phyloP scores from a whole-genome alignment of 2,113 vertebrate genomes.

The Planiliza haematocheilus region DNA sequence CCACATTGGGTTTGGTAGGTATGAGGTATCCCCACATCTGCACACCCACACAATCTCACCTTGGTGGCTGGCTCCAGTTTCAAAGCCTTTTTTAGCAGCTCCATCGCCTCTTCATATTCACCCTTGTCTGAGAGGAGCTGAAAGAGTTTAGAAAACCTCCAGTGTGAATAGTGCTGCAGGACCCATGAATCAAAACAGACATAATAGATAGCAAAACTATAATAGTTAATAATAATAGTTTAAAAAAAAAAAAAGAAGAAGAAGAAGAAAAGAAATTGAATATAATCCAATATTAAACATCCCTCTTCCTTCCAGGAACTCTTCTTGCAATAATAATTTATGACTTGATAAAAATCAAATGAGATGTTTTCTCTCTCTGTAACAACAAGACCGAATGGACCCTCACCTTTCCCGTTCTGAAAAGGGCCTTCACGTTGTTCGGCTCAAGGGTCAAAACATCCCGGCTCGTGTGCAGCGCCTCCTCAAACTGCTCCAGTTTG shows the following conservation, averaged over 20 bases:
- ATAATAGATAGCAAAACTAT: conserved; percentile 8
- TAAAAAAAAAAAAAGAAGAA: no score
- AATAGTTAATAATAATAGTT: no score
- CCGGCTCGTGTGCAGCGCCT: conserved; percentile 83
- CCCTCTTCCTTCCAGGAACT: conserved; percentile 5
- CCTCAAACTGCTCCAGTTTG: conserved; percentile 82
- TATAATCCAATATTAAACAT: conserved; percentile 13
- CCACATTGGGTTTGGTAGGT: no score
- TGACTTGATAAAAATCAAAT: conserved; percentile 1
- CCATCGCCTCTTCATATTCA: conserved; percentile 85
- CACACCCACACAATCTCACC: conserved; percentile 75
- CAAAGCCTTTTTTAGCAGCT: conserved; percentile 85
- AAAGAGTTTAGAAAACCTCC: conserved; percentile 43
- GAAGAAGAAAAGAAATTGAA: no score
- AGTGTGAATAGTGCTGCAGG: conserved; percentile 16
- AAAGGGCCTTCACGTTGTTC: conserved; percentile 86
- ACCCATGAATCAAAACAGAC: conserved; percentile 32
- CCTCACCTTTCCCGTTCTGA: conserved; percentile 85
- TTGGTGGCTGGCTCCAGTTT: conserved; percentile 89
- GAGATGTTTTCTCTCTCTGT: conserved; percentile 7
- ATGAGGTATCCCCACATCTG: background rate
- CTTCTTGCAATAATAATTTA: conserved; percentile 11
- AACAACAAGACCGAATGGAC: background rate
- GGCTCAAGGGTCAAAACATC: conserved; percentile 83
- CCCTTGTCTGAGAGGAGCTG: conserved; percentile 88